phyloP scores from a whole-genome alignment of 2,797 vertebrate genomes.

The Karalla daura region DNA sequence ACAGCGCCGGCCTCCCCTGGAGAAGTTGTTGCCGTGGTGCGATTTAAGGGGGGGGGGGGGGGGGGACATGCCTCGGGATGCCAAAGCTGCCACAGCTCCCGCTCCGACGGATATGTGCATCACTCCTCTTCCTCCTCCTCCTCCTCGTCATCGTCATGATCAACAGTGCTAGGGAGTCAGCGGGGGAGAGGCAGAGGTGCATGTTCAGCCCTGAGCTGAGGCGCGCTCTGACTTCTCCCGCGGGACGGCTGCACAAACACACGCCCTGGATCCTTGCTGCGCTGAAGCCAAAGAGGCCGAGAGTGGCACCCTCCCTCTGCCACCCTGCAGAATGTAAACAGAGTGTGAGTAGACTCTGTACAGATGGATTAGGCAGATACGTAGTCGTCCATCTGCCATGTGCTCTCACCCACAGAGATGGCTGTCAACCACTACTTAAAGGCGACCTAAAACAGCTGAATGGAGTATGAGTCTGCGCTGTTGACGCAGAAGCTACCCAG shows the following conservation, averaged over 20 bases:
- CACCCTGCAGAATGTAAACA: slow-evolving; percentile 45
- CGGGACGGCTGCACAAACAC: slow-evolving; percentile 21
- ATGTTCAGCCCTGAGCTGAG: slow-evolving; percentile 61
- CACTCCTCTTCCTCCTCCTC: slow-evolving; percentile 1
- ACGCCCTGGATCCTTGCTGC: slow-evolving; percentile 11
- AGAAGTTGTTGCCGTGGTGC: slow-evolving; percentile 52
- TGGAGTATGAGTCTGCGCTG: no score
- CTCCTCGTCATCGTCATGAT: neutral
- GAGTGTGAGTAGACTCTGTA: slow-evolving; percentile 47
- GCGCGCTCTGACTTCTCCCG: slow-evolving; percentile 39
- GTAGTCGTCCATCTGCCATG: slow-evolving; percentile 70
- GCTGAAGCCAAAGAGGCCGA: slow-evolving; percentile 30
- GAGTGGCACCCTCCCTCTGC: slow-evolving; percentile 41
- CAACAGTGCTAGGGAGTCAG: slow-evolving; percentile 56
- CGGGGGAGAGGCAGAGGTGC: slow-evolving; percentile 65
- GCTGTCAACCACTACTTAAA: slow-evolving; percentile 34
- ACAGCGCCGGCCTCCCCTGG: slow-evolving; percentile 68
- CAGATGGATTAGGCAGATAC: slow-evolving; percentile 62
- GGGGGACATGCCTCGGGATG: slow-evolving; percentile 24
- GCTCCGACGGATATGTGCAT: slow-evolving; percentile 11
- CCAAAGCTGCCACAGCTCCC: slow-evolving; percentile 27
- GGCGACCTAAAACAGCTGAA: no score
- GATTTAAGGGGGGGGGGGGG: slow-evolving; percentile 45
- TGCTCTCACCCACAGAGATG: slow-evolving; percentile 47
- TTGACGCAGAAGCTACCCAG: no score